phyloP scores from a whole-genome alignment of 2,113 vertebrate species.

The Eretmochelys imbricata region DNA sequence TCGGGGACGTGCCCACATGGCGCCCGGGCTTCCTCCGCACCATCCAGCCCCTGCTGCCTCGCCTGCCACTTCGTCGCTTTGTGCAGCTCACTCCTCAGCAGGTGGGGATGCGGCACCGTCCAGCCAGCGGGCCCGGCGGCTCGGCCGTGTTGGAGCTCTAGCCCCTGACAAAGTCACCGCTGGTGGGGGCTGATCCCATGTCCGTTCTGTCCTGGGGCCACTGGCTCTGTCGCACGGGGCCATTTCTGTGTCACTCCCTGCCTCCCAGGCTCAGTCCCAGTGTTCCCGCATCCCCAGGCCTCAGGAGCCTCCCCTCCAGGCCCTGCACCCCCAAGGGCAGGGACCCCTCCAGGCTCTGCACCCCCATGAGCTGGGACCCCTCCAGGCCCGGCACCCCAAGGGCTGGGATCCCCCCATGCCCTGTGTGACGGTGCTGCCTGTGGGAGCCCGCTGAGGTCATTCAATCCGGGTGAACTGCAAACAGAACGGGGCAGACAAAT shows the following conservation, averaged over 20 bases:
- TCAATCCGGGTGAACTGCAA: no score
- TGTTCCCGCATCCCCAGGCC: no score
- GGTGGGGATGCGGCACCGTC: conserved; percentile 58
- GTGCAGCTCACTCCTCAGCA: conserved; percentile 88
- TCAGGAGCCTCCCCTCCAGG: not conserved
- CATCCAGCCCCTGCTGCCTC: conserved; percentile 85
- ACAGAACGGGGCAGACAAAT: no score
- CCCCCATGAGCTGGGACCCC: no score
- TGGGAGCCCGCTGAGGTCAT: no score
- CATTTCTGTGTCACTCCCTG: not conserved
- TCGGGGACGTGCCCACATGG: conserved; percentile 88
- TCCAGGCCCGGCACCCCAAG: no score
- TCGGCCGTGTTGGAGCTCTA: no score
- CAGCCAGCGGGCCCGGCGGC: not conserved
- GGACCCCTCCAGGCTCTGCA: no score
- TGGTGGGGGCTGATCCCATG: not conserved
- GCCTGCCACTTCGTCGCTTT: conserved; percentile 87
- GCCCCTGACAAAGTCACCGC: no score
- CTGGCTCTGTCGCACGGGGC: not conserved
- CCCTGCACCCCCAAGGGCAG: not conserved
- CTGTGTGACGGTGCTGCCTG: no score
- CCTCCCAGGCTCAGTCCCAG: not conserved
- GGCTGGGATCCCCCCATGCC: no score
- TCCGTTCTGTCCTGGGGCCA: not conserved
- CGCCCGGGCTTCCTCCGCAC: conserved; percentile 85